Evolutionary conservation across 2,113 vertebrate species (phyloP), one percentile per base, ranked within the genome.

Genomic region (Cyanocitta stelleri): DNA sequence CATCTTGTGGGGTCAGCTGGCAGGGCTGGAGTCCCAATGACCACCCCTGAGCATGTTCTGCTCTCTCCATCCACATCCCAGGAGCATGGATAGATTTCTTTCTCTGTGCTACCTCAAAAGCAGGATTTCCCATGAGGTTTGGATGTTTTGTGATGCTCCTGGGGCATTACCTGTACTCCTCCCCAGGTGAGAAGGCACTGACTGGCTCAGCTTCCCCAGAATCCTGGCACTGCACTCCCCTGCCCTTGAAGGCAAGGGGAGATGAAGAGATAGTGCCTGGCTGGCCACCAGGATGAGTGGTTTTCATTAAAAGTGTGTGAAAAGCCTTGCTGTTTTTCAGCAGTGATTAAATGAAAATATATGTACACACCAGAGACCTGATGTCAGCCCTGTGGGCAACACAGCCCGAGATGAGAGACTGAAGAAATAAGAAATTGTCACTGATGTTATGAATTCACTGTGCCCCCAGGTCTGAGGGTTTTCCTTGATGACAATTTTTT

Each of bases 311-410:
- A 26, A 66, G 51, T 3, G 19, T 80, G 63, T 64, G 83, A 43
- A 88, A 95, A 89, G 35, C 83, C 69, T 58, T 23, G 75, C 63
- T 93, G 85, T 1, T 68, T 79, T 82, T 90, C 74, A 63, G 44
- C 79, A 51, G 71, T 44, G 77, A 81, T 94, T 75, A 94, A 49
- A 75, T 94, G 90, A 66, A 72, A 48, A 64, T 33, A 33, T 7
- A 46, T 71, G 62, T n/a, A 39, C 3, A 5, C 8, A 9, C 6
- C 16, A 29, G 55, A 89, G 84, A 59, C 29, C 80, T 49, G 76
- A 66, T 86, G 93, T 78, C 67, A 93, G 72, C 64, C 88, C 96
- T 52, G 87, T 83, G 74, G 91, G 94, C 83, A 35, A 4, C 44
- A 46, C 21, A 39, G 85, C 24, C 80, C 8, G n/a, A 89, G 85